Percentiles rank a stretch among this genome's conserved stretches.
phyloP scores from a whole-genome alignment of 2,888 invertebrate species.

The Tachina fera region DNA sequence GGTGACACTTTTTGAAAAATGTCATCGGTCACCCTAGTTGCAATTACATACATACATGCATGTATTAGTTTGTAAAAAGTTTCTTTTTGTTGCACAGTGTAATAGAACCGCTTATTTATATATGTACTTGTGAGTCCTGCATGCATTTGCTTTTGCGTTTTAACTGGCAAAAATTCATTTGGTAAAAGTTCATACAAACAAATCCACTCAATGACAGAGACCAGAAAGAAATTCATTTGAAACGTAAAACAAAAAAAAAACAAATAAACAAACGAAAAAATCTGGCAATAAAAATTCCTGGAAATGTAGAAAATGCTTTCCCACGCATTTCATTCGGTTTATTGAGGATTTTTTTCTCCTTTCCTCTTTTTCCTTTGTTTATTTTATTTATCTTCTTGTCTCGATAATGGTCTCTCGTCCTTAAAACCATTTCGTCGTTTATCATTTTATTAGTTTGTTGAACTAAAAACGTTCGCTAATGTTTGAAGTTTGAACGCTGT shows the following conservation, averaged over 20 bases:
- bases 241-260: slow-evolving; percentile 3
- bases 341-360: slow-evolving; percentile 9
- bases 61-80: no score
- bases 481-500: neutral
- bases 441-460: slow-evolving; percentile 45
- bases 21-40: no score
- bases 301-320: slow-evolving; percentile 74
- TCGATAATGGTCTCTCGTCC: slow-evolving; percentile 42
- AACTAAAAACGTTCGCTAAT: slow-evolving; percentile 26
- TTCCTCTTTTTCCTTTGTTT: slow-evolving; percentile 7
- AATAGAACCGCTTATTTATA: neutral
- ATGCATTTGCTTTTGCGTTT: neutral
- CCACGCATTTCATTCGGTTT: slow-evolving; percentile 73
- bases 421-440: slow-evolving; percentile 53
- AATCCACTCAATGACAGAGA: neutral
- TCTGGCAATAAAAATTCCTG: slow-evolving; percentile 73
- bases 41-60: no score
- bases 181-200: slow-evolving; percentile 21
- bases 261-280: neutral
- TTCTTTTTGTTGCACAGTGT: no score
- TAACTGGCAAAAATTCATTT: slow-evolving; percentile 19
- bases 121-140: neutral
- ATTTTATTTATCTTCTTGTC: slow-evolving; percentile 14
- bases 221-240: slow-evolving; percentile 14
- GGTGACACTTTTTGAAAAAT: no score